These are phyloP conservation scores for Nomada goodeniana DNA, from an alignment of 2,888 invertebrate species.

Conservation along the genomic window DNA sequence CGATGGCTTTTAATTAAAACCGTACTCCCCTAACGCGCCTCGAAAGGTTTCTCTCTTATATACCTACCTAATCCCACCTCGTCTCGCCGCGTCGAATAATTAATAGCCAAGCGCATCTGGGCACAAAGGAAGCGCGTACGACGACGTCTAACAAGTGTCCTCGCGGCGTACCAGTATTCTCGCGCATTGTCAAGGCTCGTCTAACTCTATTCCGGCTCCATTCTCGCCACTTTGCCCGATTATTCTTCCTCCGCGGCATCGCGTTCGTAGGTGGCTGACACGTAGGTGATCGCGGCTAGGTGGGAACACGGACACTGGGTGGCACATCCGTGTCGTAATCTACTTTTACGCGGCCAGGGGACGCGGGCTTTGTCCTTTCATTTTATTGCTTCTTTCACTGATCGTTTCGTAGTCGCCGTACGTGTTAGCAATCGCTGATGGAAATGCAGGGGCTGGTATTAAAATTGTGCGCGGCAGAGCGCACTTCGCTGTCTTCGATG, in stretches of 20 bases:
- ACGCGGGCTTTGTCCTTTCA: constrained; percentile 16
- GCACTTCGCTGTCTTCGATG: neutral
- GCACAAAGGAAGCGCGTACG: constrained; percentile 70
- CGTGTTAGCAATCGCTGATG: no score
- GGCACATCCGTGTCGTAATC: constrained; percentile 48
- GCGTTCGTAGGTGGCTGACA: constrained; percentile 54
- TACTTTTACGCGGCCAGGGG: constrained; percentile 35
- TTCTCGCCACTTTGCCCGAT: constrained; percentile 40
- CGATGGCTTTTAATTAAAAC: constrained; percentile 57
- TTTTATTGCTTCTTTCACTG: neutral
- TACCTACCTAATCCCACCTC: constrained; percentile 19
- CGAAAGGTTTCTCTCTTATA: constrained; percentile 3
- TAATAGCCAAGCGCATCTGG: constrained; percentile 68
- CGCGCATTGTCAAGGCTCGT: constrained; percentile 73
- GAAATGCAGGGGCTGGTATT: constrained; percentile 7
- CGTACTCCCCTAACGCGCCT: constrained; percentile 15
- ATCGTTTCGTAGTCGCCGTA: neutral
- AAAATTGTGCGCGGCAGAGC: constrained; percentile 31
- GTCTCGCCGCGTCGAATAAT: constrained; percentile 61
- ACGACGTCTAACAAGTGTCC: constrained; percentile 76
- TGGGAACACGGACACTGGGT: constrained; percentile 22
- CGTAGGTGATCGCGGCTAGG: constrained; percentile 45
- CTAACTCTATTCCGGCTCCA: constrained; percentile 63
- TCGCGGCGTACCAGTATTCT: constrained; percentile 68
- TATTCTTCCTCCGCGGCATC: constrained; percentile 38